Base-by-base conservation (phyloP, 2,888 invertebrate genomes). In the Drosophila tanythrix region DNA sequence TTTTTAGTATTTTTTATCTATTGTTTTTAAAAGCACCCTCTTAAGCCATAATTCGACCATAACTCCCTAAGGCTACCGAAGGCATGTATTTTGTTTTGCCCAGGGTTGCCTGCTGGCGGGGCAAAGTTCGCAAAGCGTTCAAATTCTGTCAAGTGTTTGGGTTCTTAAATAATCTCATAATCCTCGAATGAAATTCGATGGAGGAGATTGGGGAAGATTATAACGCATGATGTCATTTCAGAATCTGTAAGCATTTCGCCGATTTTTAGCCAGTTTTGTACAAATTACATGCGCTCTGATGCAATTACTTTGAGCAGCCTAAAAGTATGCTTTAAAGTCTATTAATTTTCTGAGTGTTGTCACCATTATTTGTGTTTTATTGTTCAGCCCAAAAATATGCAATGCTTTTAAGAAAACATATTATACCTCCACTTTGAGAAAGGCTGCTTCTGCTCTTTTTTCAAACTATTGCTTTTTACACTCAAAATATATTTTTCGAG, bases 331-430 rank as follows among this genome's bases (percentile, higher is more conserved):
- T 27, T n/a, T 6, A 10, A 27, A 50, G 8, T 27, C 1, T 2
- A 21, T 27, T 5, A 2, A 2, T 5, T 27, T 50, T 1, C 5
- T 15, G 3, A 25, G 15, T 2, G 25, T 7, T 15, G 1, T 5
- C 15, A 3, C 21, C 5, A 36, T 1, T 0, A 13, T 2, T 0
- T 2, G 11, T 25, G 0, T 2, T 18, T 10, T 10, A 4, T 27
- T 1, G 6, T 1, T 1, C 0, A 4, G 1, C 25, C 25, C 2
- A 15, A 7, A 25, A 8, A 3, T 15, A 46, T 46, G 7, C 21
- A 46, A 25, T 2, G 1, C 2, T 1, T 46, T 46, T 43, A 11
- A 5, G 3, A 46, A 46, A 15, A 46, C 8, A 15, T 25, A 46
- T 15, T 46, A 1, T 2, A 7, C 15, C 3, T 6, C 2, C 18